Base-by-base conservation (phyloP, 2,113 vertebrate genomes). In the Sturnira hondurensis region DNA sequence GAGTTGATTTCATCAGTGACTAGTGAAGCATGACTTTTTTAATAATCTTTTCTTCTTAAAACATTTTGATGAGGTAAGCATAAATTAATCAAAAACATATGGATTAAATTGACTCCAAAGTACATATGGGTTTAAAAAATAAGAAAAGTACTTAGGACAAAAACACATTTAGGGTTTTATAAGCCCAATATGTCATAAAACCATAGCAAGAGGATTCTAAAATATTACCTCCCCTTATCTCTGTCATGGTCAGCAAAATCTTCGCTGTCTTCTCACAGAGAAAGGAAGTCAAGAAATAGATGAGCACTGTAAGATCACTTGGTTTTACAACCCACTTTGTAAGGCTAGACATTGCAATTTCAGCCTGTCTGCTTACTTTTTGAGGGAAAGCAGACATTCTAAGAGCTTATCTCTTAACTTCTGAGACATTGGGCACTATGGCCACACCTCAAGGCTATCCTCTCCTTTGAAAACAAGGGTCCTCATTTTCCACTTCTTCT, bases 1-100 rank as follows among this genome's bases (percentile, higher is more conserved):
- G 96, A 97, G 89, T 96, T 97, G 91, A 97, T 98, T 98, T 97
- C 97, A 96, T 96, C 96, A 95, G 96, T 93, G 96, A 74, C 97
- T 97, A 95, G 89, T 96, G 97, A 97, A 98, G 96, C 97, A 94
- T 97, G 97, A 97, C 94, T 95, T 95, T 50, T 61, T 43, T 8
- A 81, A 95, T 97, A 96, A 96, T 95, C 91, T 97, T 97, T 96
- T 97, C 97, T 97, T 96, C 96, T 97, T 98, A 98, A 97, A 97
- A 97, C 95, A 97, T 96, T 98, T 98, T 98, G 97, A 97, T 97
- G 97, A 97, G 94, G 96, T 98, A 97, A 97, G 97, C 96, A 97
- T 97, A 97, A 98, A 96, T 97, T 97, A 98, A 98, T 97, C 88
- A 96, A 94, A 97, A 97, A 95, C 97, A 98, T 97, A 96, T 98